Conservation (phyloP, 2,888 invertebrate genomes). For the Hemaris fuciformis region DNA sequence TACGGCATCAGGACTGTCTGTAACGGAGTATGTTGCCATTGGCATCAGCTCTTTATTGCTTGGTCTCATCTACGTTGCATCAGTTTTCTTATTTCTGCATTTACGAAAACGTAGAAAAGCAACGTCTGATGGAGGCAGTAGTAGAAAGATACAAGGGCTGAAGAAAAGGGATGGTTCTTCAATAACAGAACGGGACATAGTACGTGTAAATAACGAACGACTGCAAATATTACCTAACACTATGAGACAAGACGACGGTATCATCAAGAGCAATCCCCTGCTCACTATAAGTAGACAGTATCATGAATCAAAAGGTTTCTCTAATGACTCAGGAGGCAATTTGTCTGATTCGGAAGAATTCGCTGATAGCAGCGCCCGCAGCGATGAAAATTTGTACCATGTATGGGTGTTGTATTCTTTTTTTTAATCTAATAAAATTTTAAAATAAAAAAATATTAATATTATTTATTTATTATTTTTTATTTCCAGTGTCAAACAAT, state of each 20-base stretch:
- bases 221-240: conserved; percentile 58
- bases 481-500: conserved; percentile 77
- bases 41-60: conserved; percentile 91
- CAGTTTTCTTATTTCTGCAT: conserved; percentile 91
- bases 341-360: conserved; percentile 85
- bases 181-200: conserved; percentile 71
- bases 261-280: conserved; percentile 90
- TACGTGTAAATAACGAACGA: conserved; percentile 70
- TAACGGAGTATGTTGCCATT: conserved; percentile 91
- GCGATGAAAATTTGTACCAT: conserved; percentile 58
- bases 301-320: conserved; percentile 68
- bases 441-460: neutral
- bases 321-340: conserved; percentile 81
- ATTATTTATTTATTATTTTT: no score
- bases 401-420: conserved; percentile 47
- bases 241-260: conserved; percentile 84
- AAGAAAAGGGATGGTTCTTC: conserved; percentile 68
- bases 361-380: conserved; percentile 63
- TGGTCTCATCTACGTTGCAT: conserved; percentile 93
- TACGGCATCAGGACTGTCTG: conserved; percentile 83
- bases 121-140: conserved; percentile 72
- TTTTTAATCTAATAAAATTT: neutral
- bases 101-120: conserved; percentile 84
- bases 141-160: conserved; percentile 54
- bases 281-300: conserved; percentile 83